phyloP scores from a whole-genome alignment of 1,140 invertebrate genomes.

The Anadara kagoshimensis region DNA sequence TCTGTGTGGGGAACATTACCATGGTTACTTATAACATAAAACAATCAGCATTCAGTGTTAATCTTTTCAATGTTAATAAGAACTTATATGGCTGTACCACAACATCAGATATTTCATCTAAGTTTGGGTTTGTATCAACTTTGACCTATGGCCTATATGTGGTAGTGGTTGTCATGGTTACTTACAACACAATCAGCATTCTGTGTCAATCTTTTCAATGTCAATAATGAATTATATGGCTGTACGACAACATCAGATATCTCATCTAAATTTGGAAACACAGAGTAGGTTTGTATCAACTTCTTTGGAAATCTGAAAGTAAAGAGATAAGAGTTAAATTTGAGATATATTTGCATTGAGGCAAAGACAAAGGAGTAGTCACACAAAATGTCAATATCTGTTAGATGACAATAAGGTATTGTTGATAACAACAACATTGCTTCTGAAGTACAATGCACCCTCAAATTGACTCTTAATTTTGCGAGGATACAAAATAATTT shows the following conservation, averaged over 20 bases:
- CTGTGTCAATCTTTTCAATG: conserved; percentile 94
- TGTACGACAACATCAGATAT: conserved; percentile 97
- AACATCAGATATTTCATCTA: conserved; percentile 95
- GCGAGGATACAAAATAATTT: too few species aligned
- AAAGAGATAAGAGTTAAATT: conserved; percentile 11
- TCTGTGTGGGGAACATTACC: too few species aligned
- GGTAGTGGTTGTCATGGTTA: too few species aligned
- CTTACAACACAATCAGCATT: conserved; percentile 97
- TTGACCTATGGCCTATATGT: too few species aligned
- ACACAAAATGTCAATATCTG: too few species aligned
- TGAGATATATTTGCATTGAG: not conserved
- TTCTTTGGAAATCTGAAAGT: conserved; percentile 91
- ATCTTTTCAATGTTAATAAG: conserved; percentile 92
- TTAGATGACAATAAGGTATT: too few species aligned
- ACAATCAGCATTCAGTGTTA: conserved; percentile 97
- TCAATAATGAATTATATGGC: conserved; percentile 98
- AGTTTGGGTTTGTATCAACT: conserved; percentile 97
- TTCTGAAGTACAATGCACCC: too few species aligned
- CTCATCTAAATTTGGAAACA: conserved; percentile 98
- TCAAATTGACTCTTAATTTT: too few species aligned
- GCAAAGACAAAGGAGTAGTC: not conserved
- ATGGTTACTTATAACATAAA: conserved; percentile 89
- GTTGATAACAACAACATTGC: too few species aligned
- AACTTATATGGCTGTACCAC: conserved; percentile 99
- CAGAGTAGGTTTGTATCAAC: conserved; percentile 98